Evolutionary conservation across 1,140 invertebrate species (phyloP), one percentile per base, ranked within the genome.

Genomic region (Drosophila navojoa): DNA sequence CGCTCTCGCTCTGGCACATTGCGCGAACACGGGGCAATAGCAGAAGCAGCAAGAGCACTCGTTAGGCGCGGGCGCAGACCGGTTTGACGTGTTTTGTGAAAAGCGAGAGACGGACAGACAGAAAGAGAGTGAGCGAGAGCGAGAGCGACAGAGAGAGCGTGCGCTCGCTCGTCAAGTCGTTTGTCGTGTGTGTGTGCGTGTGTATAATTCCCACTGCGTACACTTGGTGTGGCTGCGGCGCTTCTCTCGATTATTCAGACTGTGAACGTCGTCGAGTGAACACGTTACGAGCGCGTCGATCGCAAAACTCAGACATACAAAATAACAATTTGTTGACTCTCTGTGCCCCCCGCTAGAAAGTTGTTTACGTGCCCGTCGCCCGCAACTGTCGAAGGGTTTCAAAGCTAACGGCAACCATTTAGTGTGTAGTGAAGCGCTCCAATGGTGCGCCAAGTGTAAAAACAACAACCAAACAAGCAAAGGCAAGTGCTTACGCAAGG

Each of bases 221-320:
- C 74, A 91, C 90, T 91, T 91, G 82, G 90, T 90, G 77, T 54
- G 58, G 53, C 50, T 11, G 70, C 49, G 38, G 69, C 32, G 77
- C 73, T 58, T 81, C 84, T 85, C 79, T 67, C 64, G 73, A 76
- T 90, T 80, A 91, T 91, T 91, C 90, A 78, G 78, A 81, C 82
- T 77, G 71, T 77, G 90, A 89, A 79, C 90, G 90, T 90, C 90
- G 86, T 90, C 81, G 86, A 91, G 90, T 90, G 72, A 90, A 91
- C 86, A 91, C 85, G 76, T 89, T 64, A 47, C 69, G 62, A 71
- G 69, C 86, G 80, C 84, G 80, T 89, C 79, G 74, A 87, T 79
- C 79, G 79, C 76, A 63, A 22, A 15, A 42, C 54, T 35, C 27
- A 49, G 64, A 62, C 47, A 13, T 13, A 45, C 27, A 29, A 29